Evolutionary conservation across 1,140 invertebrate genomes (phyloP), one percentile per base, ranked within the genome.

Genomic region (Tetragonula clypearis): DNA sequence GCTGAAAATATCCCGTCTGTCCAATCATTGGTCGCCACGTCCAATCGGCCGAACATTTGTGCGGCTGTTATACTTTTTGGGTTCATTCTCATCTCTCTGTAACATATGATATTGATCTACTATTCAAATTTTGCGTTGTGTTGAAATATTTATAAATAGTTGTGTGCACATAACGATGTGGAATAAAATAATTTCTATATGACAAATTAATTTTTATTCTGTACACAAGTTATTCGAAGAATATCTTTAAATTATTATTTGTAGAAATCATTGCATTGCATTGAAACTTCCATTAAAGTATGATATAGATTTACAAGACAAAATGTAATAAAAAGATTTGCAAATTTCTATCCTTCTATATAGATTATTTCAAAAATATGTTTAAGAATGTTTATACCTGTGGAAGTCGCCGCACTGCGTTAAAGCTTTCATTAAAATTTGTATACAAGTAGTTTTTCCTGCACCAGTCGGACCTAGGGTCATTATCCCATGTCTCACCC

Each of bases 21-120:
- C 99, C 99, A 99, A 92, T 99, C 99, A 93, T 99, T 99, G 0
- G 99, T 99, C 4, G 98, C 98, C 0, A 99, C 98, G 93, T 99
- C 98, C 35, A 99, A 95, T 71, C 98, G 96, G 0, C 99, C 99
- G 95, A 99, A 99, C 99, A 99, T 99, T 96, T 99, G 98, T 9
- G 98, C 97, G 2, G 98, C 98, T 73, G 98, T 99, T 88, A 99
- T 99, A 56, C 99, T 98, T 95, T 99, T 99, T 0, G 99, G 99
- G 95, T 99, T 99, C 98, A 99, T 99, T 87, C 99, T 95, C 98
- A 99, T 98, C 96, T 99, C 99, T 86, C 97, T 97, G 69, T 72
- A 69, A 77, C 73, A 84, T 74, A 56, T 21, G 35, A 69, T 26
- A 5, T 49, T 21, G 41, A 9, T 30, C 41, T 11, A 49, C 8